Base-by-base conservation (phyloP, 1,140 invertebrate genomes). In the Bathynomus jamesi region DNA sequence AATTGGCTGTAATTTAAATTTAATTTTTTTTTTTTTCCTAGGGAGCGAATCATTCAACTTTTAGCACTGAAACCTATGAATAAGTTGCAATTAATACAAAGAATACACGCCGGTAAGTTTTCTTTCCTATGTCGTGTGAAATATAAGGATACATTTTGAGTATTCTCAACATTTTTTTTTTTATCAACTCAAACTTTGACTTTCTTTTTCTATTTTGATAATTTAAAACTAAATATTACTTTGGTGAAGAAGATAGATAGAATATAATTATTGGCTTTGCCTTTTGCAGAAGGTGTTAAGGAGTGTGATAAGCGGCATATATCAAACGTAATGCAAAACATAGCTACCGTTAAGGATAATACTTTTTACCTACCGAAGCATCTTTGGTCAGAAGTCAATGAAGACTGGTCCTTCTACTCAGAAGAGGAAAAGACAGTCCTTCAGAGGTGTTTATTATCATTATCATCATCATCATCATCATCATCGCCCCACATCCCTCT, bases 341-440 rank as follows among this genome's bases (percentile, higher is more conserved):
- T 96, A 71, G 89, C 91, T 69, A 84, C 82, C 61, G 84, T 92
- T 80, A 90, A 90, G 80, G 92, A 95, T 82, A 96, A 96, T 83
- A 89, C 88, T 75, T 96, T 93, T 83, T 88, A 92, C 79, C 85
- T 98, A 80, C 86, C 89, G 65, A 89, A 90, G 78, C 87, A 90
- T 79, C 85, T 92, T 73, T 96, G 93, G 92, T 93, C 92, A 81
- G 93, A 96, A 80, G 93, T 98, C 63, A 89, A 91, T 78, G 90
- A 93, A 79, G 93, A 96, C 80, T 98, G 94, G 94, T 90, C 92
- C 46, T 95, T 91, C 84, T 97, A 95, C 80, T 88, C 89, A 30
- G 92, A 95, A 73, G 89, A 93, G 78, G 94, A 98, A 80, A 87
- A 87, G 81, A 69, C 70, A 28, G 62, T 64, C 53, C 65, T 72